These are phyloP conservation scores for Pseudonaja textilis DNA, from an alignment of 2,113 vertebrate species.

Conservation along the genomic window DNA sequence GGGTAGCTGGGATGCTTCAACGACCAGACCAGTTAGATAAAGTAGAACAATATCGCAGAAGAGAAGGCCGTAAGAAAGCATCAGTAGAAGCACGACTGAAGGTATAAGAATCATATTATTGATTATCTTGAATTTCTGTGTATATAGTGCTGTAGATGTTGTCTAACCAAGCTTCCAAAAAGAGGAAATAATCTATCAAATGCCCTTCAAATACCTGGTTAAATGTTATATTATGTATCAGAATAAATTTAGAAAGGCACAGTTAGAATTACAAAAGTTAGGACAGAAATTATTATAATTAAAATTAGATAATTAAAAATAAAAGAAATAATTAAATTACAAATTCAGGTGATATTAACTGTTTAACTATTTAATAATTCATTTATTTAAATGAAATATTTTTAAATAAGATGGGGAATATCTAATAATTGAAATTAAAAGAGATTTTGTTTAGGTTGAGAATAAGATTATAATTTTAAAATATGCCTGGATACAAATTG, in stretches of 20 bases:
- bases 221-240: neutral
- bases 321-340: neutral
- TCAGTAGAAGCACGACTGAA: slow-evolving; percentile 95
- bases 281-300: neutral
- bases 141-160: neutral
- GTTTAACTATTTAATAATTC: neutral
- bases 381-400: neutral
- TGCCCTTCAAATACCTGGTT: no score
- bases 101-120: slow-evolving; percentile 62
- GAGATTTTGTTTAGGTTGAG: neutral
- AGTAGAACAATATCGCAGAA: slow-evolving; percentile 92
- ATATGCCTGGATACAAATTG: neutral
- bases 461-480: neutral
- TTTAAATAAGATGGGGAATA: neutral
- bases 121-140: rapidly evolving
- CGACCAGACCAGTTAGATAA: slow-evolving; percentile 97
- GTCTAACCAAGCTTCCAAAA: neutral
- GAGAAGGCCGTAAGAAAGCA: slow-evolving; percentile 96
- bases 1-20: slow-evolving; percentile 96
- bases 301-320: neutral
- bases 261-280: neutral
- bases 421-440: neutral
- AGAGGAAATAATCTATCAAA: neutral
- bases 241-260: neutral
- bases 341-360: neutral